phyloP scores from a whole-genome alignment of 2,113 vertebrate species.

The Pao palembangensis region DNA sequence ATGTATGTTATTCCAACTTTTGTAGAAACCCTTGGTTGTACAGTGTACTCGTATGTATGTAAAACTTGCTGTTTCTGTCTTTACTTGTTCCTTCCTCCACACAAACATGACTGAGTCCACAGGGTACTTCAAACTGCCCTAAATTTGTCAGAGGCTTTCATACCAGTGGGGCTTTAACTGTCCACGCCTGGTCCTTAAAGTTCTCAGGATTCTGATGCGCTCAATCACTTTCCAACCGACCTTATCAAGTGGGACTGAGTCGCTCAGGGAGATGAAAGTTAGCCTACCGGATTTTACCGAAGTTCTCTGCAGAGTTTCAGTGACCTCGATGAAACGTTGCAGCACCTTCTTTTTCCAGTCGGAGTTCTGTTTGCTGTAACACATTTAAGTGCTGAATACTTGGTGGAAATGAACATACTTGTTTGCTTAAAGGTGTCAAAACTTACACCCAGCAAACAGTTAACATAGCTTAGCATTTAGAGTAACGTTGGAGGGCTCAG shows the following conservation, averaged over 20 bases:
- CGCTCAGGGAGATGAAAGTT: conserved; percentile 38
- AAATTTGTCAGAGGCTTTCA: conserved; percentile 70
- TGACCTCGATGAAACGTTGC: conserved; percentile 44
- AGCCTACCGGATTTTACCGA: conserved; percentile 31
- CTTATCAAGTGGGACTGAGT: conserved; percentile 33
- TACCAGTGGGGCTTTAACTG: conserved; percentile 54
- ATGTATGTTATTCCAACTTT: conserved; percentile 68
- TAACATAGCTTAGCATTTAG: conserved; percentile 9
- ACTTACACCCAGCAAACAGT: background rate
- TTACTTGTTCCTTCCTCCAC: conserved; percentile 38
- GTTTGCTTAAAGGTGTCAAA: background rate
- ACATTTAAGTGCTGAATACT: background rate
- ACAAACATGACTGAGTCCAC: conserved; percentile 50
- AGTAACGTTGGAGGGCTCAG: no score
- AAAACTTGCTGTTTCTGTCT: conserved; percentile 42
- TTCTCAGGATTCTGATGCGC: conserved; percentile 34
- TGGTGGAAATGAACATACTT: background rate
- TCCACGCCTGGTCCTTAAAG: conserved; percentile 50
- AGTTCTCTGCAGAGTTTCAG: conserved; percentile 19
- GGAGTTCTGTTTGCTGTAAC: background rate
- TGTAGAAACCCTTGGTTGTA: conserved; percentile 49
- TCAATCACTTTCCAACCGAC: conserved; percentile 40
- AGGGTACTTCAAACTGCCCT: conserved; percentile 66
- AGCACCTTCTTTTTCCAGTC: conserved; percentile 6
- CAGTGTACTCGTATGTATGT: conserved; percentile 38